These are phyloP conservation scores for Boulengerochromis microlepis DNA, from an alignment of 2,113 vertebrate species.

Conservation along the genomic window DNA sequence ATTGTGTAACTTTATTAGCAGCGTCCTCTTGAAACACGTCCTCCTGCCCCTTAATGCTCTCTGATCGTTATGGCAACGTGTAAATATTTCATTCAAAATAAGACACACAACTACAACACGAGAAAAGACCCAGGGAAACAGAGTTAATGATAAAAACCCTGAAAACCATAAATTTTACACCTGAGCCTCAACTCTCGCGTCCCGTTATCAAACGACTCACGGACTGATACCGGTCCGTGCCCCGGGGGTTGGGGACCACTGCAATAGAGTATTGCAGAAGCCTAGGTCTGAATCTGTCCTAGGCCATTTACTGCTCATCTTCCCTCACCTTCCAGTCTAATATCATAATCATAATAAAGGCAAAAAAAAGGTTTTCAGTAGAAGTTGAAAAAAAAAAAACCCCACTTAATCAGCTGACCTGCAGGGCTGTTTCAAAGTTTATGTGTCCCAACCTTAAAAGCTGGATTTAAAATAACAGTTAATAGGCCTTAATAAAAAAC, in stretches of 20 bases:
- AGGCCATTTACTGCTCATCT: background rate
- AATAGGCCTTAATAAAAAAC: background rate
- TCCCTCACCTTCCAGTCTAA: background rate
- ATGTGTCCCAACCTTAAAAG: background rate
- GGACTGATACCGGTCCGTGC: fast-evolving
- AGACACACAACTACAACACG: fast-evolving
- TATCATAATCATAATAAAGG: background rate
- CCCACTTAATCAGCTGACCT: background rate
- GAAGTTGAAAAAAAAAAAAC: fast-evolving
- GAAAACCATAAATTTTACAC: background rate
- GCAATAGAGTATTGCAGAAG: background rate
- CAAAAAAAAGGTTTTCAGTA: background rate
- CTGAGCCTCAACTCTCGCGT: fast-evolving
- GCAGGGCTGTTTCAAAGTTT: background rate
- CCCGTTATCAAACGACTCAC: fast-evolving
- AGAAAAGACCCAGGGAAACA: background rate
- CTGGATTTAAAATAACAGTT: background rate
- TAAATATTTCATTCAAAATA: background rate
- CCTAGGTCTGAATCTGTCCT: background rate
- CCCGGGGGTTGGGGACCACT: background rate
- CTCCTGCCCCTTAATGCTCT: background rate
- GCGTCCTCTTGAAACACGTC: fast-evolving
- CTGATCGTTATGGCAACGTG: fast-evolving
- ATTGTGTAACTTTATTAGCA: background rate
- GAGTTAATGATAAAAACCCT: fast-evolving